Evolutionary conservation across 2,113 vertebrate genomes (phyloP).

Genomic region (Lates calcarifer): DNA sequence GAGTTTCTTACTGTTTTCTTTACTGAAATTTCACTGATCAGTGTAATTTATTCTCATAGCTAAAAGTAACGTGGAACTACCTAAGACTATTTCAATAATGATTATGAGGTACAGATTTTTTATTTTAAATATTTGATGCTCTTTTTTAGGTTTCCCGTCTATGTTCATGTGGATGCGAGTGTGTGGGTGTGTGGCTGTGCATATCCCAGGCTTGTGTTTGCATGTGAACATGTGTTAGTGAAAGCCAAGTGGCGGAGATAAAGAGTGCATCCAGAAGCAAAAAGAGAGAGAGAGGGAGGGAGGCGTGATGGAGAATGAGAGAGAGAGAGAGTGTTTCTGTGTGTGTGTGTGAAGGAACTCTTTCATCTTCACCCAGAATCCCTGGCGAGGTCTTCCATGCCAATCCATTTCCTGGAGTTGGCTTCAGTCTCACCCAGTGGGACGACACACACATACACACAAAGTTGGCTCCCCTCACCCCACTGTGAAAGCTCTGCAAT

Average conservation of each 20-base stretch:
- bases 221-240: slow-evolving; percentile 44
- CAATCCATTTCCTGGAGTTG: slow-evolving; percentile 84
- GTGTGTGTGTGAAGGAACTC: slow-evolving; percentile 74
- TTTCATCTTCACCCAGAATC: slow-evolving; percentile 81
- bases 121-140: neutral
- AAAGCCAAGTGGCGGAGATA: slow-evolving; percentile 47
- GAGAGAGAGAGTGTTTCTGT: slow-evolving; percentile 39
- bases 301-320: neutral
- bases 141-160: slow-evolving; percentile 2
- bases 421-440: slow-evolving; percentile 75
- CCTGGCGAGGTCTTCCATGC: slow-evolving; percentile 78
- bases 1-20: neutral
- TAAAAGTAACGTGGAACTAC: slow-evolving; percentile 10
- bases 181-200: slow-evolving; percentile 18
- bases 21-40: neutral
- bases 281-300: slow-evolving; percentile 20
- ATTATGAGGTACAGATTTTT: neutral
- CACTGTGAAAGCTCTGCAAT: slow-evolving; percentile 71
- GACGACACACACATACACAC: slow-evolving; percentile 50
- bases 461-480: slow-evolving; percentile 65
- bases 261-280: slow-evolving; percentile 63
- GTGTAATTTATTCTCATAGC: neutral
- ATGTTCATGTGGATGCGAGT: neutral
- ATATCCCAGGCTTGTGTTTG: slow-evolving; percentile 36
- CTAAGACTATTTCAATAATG: neutral